Conservation (phyloP, 2,113 vertebrate genomes). For the Otocyon megalotis region DNA sequence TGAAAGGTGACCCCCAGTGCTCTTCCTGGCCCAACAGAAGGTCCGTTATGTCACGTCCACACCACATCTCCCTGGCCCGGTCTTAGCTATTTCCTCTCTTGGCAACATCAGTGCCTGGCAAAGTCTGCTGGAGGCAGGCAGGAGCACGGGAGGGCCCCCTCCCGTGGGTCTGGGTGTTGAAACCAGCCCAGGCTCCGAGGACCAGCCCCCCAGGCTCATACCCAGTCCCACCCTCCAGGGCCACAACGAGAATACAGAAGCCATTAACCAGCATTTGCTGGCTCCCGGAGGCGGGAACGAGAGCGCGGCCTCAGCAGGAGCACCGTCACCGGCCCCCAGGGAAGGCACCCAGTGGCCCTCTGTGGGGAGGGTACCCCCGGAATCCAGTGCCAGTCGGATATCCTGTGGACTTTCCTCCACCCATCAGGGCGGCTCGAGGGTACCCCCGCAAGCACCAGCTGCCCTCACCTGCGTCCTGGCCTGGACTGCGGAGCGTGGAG, state of each 20-base stretch:
- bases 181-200: not conserved
- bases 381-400: no score
- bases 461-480: not conserved
- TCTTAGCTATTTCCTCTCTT: not conserved
- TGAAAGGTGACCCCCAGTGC: not conserved
- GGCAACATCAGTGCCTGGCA: no score
- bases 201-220: no score
- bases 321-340: not conserved
- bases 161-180: not conserved
- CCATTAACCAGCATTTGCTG: accelerated
- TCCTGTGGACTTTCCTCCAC: no score
- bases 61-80: not conserved
- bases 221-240: not conserved
- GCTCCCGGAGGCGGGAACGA: not conserved
- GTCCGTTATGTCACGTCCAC: not conserved
- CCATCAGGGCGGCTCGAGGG: not conserved
- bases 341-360: not conserved
- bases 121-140: no score
- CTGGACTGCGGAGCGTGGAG: no score
- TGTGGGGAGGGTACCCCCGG: no score
- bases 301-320: no score
- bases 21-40: not conserved
- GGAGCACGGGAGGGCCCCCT: not conserved
- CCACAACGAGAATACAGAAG: not conserved
- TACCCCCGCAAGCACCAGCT: not conserved